Evolutionary conservation across 1,140 invertebrate genomes (phyloP), one percentile per base, ranked within the genome.

Genomic region (Drosophila ficusphila): DNA sequence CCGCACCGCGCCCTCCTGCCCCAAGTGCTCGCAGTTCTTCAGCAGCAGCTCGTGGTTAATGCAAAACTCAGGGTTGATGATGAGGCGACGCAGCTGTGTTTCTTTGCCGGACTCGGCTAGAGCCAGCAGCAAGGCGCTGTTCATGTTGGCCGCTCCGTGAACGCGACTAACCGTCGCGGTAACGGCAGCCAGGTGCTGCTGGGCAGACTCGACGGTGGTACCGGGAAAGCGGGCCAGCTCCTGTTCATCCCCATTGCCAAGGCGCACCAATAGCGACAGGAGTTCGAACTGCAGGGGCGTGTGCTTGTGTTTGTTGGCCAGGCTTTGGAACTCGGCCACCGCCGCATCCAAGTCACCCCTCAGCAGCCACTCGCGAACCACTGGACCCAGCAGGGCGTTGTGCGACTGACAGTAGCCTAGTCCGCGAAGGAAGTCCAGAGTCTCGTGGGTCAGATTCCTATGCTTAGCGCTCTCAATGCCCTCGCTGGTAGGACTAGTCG

Each of bases 251-350:
- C 65, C 69, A 56, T 91, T 90, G 29, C 86, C 65, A 1, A 86
- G 33, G 47, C 92, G 74, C 14, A 93, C 71, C 18, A 94, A 64
- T 47, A 73, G 49, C 18, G 64, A 78, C 6, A 94, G 69, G 3
- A 94, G 19, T 79, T 93, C 93, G n/a, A 92, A 90, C 68, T 92
- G 91, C 16, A 93, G 64, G 2, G 93, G 93, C 0, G 91, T 91
- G 33, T 90, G 89, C 23, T 90, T 90, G 58, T 92, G 91, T 2
- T 89, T 68, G 12, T 71, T 41, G 0, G 79, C 85, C 36, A 91
- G 70, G 4, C 81, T 41, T 49, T 79, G 72, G 39, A 92, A 93
- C 14, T 77, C 77, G 6, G 74, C 21, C 4, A 93, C 82, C 2
- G 92, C 92, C 2, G 57, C 68, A 18, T 78, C 49, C 7, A 93